Evolutionary conservation across 2,888 invertebrate genomes (phyloP), one percentile per base, ranked within the genome.

Genomic region (Dynastes tityus): DNA sequence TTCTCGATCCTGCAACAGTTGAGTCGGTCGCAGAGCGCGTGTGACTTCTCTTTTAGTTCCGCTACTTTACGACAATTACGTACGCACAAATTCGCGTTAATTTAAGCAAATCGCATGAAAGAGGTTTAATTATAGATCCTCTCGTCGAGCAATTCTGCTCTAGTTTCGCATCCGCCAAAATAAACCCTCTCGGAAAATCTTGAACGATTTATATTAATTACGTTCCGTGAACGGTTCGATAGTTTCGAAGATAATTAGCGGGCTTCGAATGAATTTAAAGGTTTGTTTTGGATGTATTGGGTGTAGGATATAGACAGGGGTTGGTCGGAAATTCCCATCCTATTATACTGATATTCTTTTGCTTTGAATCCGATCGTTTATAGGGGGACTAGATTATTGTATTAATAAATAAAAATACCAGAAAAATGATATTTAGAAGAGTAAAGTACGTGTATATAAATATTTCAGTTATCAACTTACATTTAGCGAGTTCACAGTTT

Each of bases 121-220:
- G 49, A 45, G 49, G 27, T 45, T 67, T 67, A 67, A 67, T 67
- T 67, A 45, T 67, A 67, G 67, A 67, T 67, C 22, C 13, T 13
- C 16, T 13, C 16, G 22, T 63, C 63, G 63, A 13, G 67, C 5
- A 16, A 67, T 67, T 45, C 5, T 67, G 67, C 45, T 67, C 67
- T 45, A 67, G n/a, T 67, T 67, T 11, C 22, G 45, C 67, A n/a
- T 40, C n/a, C 22, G 67, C 67, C 67, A 67, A 67, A 67, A 67
- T 67, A 67, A 67, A 67, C 67, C 32, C 32, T n/a, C 49, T 64
- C 13, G 32, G 37, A 64, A 64, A 32, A 32, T 64, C 67, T 49
- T 49, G 22, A 8, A 13, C 67, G 67, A 67, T 67, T 67, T 67
- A 67, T 67, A 67, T 67, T 67, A 22, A 67, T 67, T 67, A 67